These are phyloP conservation scores for Brachypodius melanocephalos DNA, from an alignment of 2,113 vertebrate species.

Conservation along the genomic window DNA sequence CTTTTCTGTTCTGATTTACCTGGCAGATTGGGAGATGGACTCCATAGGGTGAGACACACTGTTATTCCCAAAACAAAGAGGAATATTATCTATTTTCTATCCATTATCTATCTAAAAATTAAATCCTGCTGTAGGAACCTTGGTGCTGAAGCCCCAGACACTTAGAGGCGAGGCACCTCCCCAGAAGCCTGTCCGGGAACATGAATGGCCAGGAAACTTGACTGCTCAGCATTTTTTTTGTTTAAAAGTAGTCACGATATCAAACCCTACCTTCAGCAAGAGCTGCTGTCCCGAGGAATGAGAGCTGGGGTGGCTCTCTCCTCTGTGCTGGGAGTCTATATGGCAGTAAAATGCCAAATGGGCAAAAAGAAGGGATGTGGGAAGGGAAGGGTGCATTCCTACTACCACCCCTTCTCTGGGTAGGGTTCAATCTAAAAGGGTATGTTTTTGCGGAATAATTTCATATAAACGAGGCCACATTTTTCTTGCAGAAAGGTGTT, in stretches of 20 bases:
- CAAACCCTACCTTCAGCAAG: neutral
- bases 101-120: neutral
- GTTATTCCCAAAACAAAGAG: neutral
- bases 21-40: neutral
- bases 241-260: neutral
- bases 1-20: neutral
- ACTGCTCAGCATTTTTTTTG: neutral
- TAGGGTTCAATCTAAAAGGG: neutral
- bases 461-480: neutral
- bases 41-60: neutral
- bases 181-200: neutral
- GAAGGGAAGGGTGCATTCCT: neutral
- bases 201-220: rapidly evolving
- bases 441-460: neutral
- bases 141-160: rapidly evolving
- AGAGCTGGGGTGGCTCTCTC: neutral
- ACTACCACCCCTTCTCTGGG: neutral
- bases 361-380: neutral
- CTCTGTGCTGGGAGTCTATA: neutral
- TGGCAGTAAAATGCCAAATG: neutral
- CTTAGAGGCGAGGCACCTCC: neutral
- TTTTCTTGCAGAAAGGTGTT: neutral
- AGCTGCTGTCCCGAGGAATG: neutral
- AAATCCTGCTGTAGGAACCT: neutral
- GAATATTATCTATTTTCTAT: neutral